phyloP scores from a whole-genome alignment of 2,888 invertebrate species.

The Esperia sulphurella region DNA sequence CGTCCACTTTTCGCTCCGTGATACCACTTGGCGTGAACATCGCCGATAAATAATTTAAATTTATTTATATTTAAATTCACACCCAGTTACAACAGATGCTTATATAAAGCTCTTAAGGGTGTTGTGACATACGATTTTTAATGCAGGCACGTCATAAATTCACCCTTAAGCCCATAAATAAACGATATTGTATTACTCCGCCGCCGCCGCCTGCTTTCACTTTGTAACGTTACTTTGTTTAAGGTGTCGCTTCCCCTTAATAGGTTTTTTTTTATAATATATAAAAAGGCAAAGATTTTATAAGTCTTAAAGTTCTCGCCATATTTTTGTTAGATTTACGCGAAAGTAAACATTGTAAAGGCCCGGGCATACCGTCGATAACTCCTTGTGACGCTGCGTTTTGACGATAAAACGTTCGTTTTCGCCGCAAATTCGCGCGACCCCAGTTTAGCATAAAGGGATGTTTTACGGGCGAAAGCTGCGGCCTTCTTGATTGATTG shows the following conservation, averaged over 20 bases:
- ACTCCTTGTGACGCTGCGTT: slow-evolving; percentile 22
- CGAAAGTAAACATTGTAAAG: slow-evolving; percentile 8
- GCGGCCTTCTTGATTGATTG: slow-evolving; percentile 49
- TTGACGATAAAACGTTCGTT: slow-evolving; percentile 39
- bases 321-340: slow-evolving; percentile 18
- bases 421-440: slow-evolving; percentile 37
- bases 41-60: too few species aligned
- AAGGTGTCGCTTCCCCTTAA: slow-evolving; percentile 10
- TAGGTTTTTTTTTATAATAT: neutral
- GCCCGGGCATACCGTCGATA: slow-evolving; percentile 18
- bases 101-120: neutral
- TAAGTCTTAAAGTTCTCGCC: slow-evolving; percentile 9
- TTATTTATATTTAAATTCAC: too few species aligned
- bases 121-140: slow-evolving; percentile 15
- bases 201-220: slow-evolving; percentile 15
- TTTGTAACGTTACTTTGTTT: slow-evolving; percentile 12
- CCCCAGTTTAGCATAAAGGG: slow-evolving; percentile 30
- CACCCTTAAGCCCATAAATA: slow-evolving; percentile 12
- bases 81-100: slow-evolving; percentile 15
- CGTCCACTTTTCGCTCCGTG: too few species aligned
- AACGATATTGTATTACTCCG: slow-evolving; percentile 15
- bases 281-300: slow-evolving; percentile 8
- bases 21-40: too few species aligned
- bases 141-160: slow-evolving; percentile 16
- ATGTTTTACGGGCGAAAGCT: slow-evolving; percentile 36